phyloP scores from a whole-genome alignment of 2,113 vertebrate genomes.

The Urocitellus parryii region DNA sequence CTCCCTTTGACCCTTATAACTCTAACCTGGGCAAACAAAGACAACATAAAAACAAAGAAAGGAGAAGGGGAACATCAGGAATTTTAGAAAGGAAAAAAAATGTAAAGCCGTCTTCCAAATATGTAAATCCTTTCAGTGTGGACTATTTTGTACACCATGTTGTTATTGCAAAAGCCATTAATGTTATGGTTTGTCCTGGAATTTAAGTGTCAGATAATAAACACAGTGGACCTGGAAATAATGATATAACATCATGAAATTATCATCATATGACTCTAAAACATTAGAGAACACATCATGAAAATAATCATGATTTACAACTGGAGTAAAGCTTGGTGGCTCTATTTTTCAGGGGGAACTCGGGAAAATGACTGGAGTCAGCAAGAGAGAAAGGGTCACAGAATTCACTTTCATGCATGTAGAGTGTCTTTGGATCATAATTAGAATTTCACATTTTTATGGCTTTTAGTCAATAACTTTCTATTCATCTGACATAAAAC shows the following conservation, averaged over 20 bases:
- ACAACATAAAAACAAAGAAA: slow-evolving; percentile 45
- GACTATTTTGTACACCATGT: not conserved
- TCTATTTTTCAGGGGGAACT: not conserved
- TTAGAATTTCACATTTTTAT: slow-evolving; percentile 65
- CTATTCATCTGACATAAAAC: slow-evolving; percentile 79
- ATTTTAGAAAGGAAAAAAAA: not conserved
- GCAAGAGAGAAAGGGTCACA: not conserved
- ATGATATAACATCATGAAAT: slow-evolving; percentile 56
- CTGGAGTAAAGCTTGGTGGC: not conserved
- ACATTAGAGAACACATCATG: slow-evolving; percentile 40
- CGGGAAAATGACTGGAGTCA: slow-evolving; percentile 12
- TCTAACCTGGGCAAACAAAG: not conserved
- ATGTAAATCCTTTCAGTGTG: not conserved
- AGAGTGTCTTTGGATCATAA: slow-evolving; percentile 19
- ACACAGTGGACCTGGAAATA: slow-evolving; percentile 60
- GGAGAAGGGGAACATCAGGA: not conserved
- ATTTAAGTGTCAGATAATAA: slow-evolving; percentile 64
- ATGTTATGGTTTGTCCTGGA: slow-evolving; percentile 27
- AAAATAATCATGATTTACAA: slow-evolving; percentile 65
- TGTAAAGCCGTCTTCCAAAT: not conserved
- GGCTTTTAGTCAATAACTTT: slow-evolving; percentile 69
- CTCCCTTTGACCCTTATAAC: not conserved
- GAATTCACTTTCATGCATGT: not conserved
- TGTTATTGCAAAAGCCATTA: slow-evolving; percentile 56
- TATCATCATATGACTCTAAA: slow-evolving; percentile 57